Conservation (phyloP, 2,113 vertebrate species). For the Lasiurus cinereus region DNA sequence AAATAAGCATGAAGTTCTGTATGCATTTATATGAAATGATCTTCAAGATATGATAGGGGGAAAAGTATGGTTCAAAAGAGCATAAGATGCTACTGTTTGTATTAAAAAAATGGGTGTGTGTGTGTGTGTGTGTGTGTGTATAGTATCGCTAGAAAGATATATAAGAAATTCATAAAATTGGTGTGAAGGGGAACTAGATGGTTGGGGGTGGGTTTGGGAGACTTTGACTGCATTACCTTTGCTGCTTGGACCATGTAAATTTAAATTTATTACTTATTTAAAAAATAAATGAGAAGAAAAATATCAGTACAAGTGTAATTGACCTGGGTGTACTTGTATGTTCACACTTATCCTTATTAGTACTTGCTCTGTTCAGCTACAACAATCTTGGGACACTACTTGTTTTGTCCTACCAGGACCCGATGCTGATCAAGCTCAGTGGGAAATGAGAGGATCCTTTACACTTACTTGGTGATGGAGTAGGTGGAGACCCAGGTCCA, state of each 20-base stretch:
- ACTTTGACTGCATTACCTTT: neutral
- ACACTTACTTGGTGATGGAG: neutral
- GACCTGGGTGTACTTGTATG: neutral
- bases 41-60: neutral
- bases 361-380: neutral
- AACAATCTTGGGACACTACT: neutral
- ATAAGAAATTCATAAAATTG: slow-evolving; percentile 5
- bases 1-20: neutral
- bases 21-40: slow-evolving; percentile 10
- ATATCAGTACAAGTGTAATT: neutral
- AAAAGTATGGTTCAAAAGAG: neutral
- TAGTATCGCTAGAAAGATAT: slow-evolving; percentile 33
- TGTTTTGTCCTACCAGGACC: neutral
- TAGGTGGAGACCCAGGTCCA: neutral
- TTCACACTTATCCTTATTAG: neutral
- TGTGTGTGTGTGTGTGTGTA: neutral
- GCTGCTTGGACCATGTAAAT: slow-evolving; percentile 8
- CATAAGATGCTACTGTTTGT: neutral
- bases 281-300: neutral
- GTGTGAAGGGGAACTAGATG: neutral
- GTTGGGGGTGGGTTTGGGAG: neutral
- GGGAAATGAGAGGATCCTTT: neutral
- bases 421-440: neutral
- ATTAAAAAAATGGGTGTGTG: neutral
- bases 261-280: slow-evolving; percentile 36